A percentile compares a stretch with the other conserved stretches of the same genome.
Evolutionary conservation across 2,797 vertebrate genomes (phyloP).

Genomic region (Melanotaenia boesemani): DNA sequence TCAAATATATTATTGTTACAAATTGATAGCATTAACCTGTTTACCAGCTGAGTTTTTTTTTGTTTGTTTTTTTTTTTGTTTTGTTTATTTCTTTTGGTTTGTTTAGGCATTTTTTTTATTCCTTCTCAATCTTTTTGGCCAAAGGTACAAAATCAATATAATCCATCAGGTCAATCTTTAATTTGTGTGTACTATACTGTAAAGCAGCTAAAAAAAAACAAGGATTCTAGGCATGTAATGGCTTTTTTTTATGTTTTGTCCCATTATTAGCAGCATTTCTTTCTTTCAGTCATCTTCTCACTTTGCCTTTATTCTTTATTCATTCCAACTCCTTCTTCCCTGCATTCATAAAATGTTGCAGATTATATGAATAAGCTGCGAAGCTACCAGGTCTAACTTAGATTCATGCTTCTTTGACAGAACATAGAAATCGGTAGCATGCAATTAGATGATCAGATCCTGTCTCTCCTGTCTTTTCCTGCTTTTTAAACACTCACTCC

Average conservation of each 20-base stretch:
- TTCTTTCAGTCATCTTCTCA: conserved; percentile 7
- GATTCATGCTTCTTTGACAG: conserved; percentile 81
- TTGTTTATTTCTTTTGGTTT: too few relatives aligned
- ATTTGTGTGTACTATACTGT: conserved; percentile 52
- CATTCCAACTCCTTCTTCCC: conserved; percentile 39
- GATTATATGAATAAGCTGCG: conserved; percentile 77
- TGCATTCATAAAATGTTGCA: conserved; percentile 73
- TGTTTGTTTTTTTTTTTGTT: conserved; percentile 37
- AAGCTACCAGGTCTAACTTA: conserved; percentile 80
- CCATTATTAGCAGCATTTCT: conserved; percentile 11
- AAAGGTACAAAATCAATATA: conserved; percentile 46
- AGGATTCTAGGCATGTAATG: conserved; percentile 26
- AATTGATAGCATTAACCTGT: conserved; percentile 13
- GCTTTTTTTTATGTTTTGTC: conserved; percentile 16
- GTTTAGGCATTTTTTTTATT: conserved; percentile 1
- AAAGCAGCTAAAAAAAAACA: conserved; percentile 27
- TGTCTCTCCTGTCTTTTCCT: conserved; percentile 17
- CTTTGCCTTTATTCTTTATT: conserved; percentile 14
- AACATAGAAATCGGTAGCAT: conserved; percentile 77
- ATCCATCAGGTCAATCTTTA: conserved; percentile 31
- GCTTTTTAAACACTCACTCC: conserved; percentile 12
- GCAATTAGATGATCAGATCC: conserved; percentile 80
- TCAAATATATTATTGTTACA: conserved; percentile 10
- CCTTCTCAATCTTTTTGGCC: conserved; percentile 30
- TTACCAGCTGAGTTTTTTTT: conserved; percentile 13